phyloP scores from a whole-genome alignment of 1,140 invertebrate genomes.

The Cephus cinctus region DNA sequence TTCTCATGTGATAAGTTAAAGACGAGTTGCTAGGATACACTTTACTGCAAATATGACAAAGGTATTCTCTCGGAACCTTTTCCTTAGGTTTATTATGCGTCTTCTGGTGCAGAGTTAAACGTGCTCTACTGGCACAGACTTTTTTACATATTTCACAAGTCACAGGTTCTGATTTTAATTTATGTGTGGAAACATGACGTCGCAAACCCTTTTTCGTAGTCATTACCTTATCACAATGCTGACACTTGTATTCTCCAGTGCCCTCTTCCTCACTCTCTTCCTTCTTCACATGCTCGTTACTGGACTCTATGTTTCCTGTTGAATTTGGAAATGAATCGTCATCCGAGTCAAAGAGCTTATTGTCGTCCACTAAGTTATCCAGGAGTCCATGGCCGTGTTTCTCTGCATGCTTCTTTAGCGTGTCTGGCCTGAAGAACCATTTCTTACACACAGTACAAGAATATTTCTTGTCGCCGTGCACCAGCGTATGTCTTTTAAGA shows the following conservation, averaged over 20 bases:
- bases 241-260: slow-evolving; percentile 30
- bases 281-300: slow-evolving; percentile 29
- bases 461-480: slow-evolving; percentile 53
- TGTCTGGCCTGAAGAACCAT: slow-evolving; percentile 52
- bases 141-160: slow-evolving; percentile 52
- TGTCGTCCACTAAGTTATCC: slow-evolving; percentile 24
- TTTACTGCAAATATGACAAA: slow-evolving; percentile 54
- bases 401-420: slow-evolving; percentile 46
- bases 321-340: slow-evolving; percentile 17
- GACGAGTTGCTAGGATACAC: slow-evolving; percentile 55
- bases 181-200: slow-evolving; percentile 52
- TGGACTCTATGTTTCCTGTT: neutral
- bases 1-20: slow-evolving; percentile 54
- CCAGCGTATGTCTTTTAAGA: slow-evolving; percentile 44
- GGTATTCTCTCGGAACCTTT: slow-evolving; percentile 49
- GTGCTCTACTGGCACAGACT: slow-evolving; percentile 50
- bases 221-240: slow-evolving; percentile 28
- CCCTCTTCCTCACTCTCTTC: slow-evolving; percentile 41
- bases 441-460: slow-evolving; percentile 54
- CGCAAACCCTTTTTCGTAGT: slow-evolving; percentile 50
- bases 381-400: slow-evolving; percentile 26
- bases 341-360: slow-evolving; percentile 24
- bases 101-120: slow-evolving; percentile 47
- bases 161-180: slow-evolving; percentile 51
- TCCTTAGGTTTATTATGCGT: slow-evolving; percentile 53